These are phyloP conservation scores for Garrulus glandarius DNA, from an alignment of 2,797 vertebrate genomes.

Conservation along the genomic window DNA sequence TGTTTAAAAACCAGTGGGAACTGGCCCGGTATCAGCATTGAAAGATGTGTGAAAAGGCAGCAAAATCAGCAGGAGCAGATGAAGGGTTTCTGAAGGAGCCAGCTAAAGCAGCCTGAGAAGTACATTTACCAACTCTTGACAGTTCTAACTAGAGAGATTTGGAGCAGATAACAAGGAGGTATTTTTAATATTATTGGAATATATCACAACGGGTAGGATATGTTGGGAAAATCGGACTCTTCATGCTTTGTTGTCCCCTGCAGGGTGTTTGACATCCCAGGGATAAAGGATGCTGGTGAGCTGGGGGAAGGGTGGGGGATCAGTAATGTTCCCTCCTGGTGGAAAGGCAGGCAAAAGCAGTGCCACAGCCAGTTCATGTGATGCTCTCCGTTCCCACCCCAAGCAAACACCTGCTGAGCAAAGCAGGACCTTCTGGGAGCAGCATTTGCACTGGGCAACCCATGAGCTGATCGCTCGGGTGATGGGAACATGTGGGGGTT, in stretches of 20 bases:
- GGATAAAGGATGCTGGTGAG: not conserved
- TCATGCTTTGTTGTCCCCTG: not conserved
- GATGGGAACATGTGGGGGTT: not conserved
- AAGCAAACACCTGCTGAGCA: not conserved
- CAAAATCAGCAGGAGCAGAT: not conserved
- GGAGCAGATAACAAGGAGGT: not conserved
- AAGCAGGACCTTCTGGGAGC: not conserved
- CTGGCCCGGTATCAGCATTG: not conserved
- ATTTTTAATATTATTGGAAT: not conserved
- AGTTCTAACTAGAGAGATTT: not conserved
- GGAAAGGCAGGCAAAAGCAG: not conserved
- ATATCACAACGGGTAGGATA: not conserved
- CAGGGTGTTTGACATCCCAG: not conserved
- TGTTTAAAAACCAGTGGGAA: not conserved
- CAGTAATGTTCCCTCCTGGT: accelerated
- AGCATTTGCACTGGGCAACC: not conserved
- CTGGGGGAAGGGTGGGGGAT: not conserved
- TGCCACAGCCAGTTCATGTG: not conserved
- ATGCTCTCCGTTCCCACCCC: not conserved
- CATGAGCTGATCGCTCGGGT: accelerated
- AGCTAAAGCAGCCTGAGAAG: not conserved
- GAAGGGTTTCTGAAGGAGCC: not conserved
- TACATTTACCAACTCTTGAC: not conserved
- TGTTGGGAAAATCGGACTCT: not conserved
- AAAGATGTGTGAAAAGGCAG: not conserved